These are phyloP conservation scores for Anableps anableps DNA, from an alignment of 2,797 vertebrate species.

Conservation along the genomic window DNA sequence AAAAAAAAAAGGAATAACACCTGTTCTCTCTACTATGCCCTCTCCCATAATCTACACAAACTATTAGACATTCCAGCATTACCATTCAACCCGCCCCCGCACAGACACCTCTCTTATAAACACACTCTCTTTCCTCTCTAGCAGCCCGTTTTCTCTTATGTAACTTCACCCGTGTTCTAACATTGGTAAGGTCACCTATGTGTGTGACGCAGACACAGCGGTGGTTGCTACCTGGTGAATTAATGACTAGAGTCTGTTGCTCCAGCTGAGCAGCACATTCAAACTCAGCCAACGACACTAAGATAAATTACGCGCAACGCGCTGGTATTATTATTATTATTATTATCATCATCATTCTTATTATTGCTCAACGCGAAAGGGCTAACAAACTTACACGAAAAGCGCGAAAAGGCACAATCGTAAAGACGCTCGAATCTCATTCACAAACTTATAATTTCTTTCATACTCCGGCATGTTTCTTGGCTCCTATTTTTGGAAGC, in stretches of 20 bases:
- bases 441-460: constrained; percentile 37
- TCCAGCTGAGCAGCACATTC: constrained; percentile 72
- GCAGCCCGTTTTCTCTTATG: constrained; percentile 61
- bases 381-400: constrained; percentile 54
- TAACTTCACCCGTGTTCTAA: constrained; percentile 32
- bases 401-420: constrained; percentile 33
- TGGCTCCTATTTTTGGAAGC: neutral
- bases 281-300: constrained; percentile 61
- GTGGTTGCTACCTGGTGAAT: constrained; percentile 63
- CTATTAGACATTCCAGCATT: constrained; percentile 68
- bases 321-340: constrained; percentile 48
- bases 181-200: constrained; percentile 45
- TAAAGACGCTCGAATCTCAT: constrained; percentile 24
- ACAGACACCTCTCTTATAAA: constrained; percentile 71
- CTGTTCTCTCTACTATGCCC: neutral
- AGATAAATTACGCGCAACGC: constrained; percentile 74
- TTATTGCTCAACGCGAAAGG: constrained; percentile 62
- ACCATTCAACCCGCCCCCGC: constrained; percentile 60
- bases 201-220: constrained; percentile 31
- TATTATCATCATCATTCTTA: constrained; percentile 39
- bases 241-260: constrained; percentile 66
- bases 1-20: neutral
- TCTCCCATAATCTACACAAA: constrained; percentile 64
- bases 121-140: constrained; percentile 42
- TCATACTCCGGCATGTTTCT: neutral